Percentiles rank a stretch among this genome's conserved stretches.
These are phyloP conservation scores for Dromococcyx pavoninus DNA, from an alignment of 2,797 vertebrate genomes.

Conservation along the genomic window DNA sequence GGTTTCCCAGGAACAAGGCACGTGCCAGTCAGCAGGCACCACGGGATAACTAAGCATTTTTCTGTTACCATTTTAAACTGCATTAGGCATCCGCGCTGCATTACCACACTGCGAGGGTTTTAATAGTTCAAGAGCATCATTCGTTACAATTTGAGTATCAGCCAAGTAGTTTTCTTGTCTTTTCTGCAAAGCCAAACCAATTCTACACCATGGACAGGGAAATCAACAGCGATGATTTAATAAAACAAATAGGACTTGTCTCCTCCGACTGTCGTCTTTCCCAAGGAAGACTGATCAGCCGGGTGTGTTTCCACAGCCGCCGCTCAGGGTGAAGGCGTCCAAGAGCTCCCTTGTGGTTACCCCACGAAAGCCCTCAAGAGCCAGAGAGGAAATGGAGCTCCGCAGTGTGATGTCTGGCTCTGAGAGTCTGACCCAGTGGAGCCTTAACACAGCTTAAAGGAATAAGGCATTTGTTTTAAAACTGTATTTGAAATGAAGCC, in stretches of 20 bases:
- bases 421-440: constrained; percentile 2
- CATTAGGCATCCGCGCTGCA: neutral
- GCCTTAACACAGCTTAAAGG: neutral
- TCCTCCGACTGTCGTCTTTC: neutral
- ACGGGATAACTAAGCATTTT: neutral
- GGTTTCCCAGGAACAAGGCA: neutral
- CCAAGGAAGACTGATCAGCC: neutral
- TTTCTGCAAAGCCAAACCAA: neutral
- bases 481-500: neutral
- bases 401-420: constrained; percentile 1
- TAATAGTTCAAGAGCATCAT: neutral
- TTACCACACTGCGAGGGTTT: neutral
- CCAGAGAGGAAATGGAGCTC: constrained; percentile 39
- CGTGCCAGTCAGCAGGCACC: neutral
- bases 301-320: constrained; percentile 12
- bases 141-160: neutral
- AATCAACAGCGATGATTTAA: neutral
- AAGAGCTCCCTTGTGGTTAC: constrained; percentile 28
- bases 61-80: neutral
- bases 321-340: neutral
- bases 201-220: neutral
- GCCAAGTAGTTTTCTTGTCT: neutral
- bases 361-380: constrained; percentile 10
- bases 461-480: constrained; percentile 34
- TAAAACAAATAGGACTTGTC: neutral